Percentiles rank a stretch among this genome's conserved stretches.
These are phyloP conservation scores for Metridium senile DNA, from an alignment of 92 coral and sea anemone genomes.

Conservation along the genomic window DNA sequence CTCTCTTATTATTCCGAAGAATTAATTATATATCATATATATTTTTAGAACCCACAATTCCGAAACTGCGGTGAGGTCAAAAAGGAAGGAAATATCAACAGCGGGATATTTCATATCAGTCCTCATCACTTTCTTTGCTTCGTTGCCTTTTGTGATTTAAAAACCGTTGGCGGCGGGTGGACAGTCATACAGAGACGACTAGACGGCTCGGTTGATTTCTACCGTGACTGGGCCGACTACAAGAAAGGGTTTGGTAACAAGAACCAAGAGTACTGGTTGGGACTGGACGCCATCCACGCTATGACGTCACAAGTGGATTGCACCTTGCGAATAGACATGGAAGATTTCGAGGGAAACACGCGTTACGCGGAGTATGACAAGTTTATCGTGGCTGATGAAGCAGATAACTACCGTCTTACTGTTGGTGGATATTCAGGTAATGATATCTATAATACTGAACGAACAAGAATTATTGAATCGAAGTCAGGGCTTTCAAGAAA, in stretches of 20 bases:
- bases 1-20: no score
- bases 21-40: no score
- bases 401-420: background rate
- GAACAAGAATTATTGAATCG: no score
- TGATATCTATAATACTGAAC: no score
- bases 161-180: slow-evolving; percentile 26
- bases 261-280: slow-evolving; percentile 25
- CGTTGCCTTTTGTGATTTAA: slow-evolving; percentile 7
- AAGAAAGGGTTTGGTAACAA: slow-evolving; percentile 27
- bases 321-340: slow-evolving; percentile 14
- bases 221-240: slow-evolving; percentile 25
- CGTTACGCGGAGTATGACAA: slow-evolving; percentile 9
- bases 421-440: slow-evolving; percentile 10
- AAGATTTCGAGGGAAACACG: slow-evolving; percentile 20
- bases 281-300: slow-evolving; percentile 1
- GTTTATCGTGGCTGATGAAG: slow-evolving; percentile 9
- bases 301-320: background rate
- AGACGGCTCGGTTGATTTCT: slow-evolving; percentile 14
- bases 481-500: no score
- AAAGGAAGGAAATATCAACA: background rate
- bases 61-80: background rate
- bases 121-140: background rate
- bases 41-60: background rate
- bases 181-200: slow-evolving; percentile 21
- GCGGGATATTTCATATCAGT: background rate